phyloP scores from a whole-genome alignment of 2,888 invertebrate species.

The Nomada ruficornis region DNA sequence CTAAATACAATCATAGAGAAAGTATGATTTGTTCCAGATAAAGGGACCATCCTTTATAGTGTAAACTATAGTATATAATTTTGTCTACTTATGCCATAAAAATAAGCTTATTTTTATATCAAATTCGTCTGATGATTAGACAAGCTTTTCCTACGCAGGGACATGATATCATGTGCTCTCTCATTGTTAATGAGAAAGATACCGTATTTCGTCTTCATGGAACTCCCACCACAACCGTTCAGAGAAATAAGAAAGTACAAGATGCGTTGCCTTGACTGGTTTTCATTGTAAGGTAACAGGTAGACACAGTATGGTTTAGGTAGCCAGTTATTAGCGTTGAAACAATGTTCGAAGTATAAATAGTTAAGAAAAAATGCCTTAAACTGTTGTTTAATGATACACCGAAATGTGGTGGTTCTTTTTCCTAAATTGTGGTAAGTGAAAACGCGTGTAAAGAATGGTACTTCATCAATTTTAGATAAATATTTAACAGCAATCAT shows the following conservation, averaged over 20 bases:
- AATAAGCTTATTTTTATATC: neutral
- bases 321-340: constrained; percentile 6
- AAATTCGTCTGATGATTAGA: neutral
- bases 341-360: neutral
- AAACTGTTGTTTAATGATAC: neutral
- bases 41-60: too few relatives aligned
- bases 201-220: constrained; percentile 65
- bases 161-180: constrained; percentile 7
- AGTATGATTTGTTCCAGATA: too few relatives aligned
- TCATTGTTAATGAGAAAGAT: constrained; percentile 59
- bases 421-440: constrained; percentile 73
- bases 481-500: neutral
- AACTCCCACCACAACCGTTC: constrained; percentile 60
- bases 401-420: constrained; percentile 75
- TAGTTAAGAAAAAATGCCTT: neutral
- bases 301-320: constrained; percentile 59
- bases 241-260: constrained; percentile 77
- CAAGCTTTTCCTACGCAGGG: neutral
- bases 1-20: too few relatives aligned
- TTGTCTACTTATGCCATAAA: neutral
- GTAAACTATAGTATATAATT: too few relatives aligned
- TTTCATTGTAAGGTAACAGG: constrained; percentile 60
- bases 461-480: neutral
- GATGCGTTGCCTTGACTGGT: constrained; percentile 66
- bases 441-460: constrained; percentile 12